Conservation (phyloP, 2,113 vertebrate genomes). For the Saguinus imperator region DNA sequence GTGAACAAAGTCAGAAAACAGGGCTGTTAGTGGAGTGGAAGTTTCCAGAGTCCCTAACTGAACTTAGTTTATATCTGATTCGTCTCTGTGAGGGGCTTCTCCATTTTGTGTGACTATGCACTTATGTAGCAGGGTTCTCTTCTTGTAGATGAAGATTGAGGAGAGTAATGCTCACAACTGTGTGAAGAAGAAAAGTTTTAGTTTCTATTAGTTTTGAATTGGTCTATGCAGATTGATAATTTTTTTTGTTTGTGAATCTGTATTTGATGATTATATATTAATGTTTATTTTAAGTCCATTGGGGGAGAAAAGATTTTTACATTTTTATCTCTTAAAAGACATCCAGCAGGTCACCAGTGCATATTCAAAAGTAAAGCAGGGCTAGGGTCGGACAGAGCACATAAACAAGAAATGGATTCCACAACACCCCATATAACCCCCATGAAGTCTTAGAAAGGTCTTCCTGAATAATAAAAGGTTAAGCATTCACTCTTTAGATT, state of each 20-base stretch:
- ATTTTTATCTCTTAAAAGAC: not conserved
- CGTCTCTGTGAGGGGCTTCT: not conserved
- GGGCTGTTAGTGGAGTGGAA: not conserved
- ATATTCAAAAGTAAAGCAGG: conserved; percentile 11
- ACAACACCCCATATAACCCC: not conserved
- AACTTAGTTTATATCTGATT: not conserved
- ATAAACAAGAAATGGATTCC: not conserved
- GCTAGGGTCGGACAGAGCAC: not conserved
- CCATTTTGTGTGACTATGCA: not conserved
- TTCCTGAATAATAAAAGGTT: not conserved
- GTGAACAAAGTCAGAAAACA: not conserved
- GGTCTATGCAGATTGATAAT: not conserved
- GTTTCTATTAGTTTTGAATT: not conserved
- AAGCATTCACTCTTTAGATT: not conserved
- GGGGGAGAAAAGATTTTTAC: not conserved
- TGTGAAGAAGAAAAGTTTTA: not conserved
- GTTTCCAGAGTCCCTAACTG: not conserved
- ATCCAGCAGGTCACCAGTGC: not conserved
- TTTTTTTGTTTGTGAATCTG: not conserved
- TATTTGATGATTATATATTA: not conserved
- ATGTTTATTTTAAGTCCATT: not conserved
- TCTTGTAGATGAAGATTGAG: not conserved
- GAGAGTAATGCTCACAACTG: no score
- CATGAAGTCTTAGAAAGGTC: not conserved
- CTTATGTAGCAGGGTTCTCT: not conserved